Evolutionary conservation across 1,140 invertebrate genomes (phyloP), one percentile per base, ranked within the genome.

Genomic region (Ctenoplectra terminalis): DNA sequence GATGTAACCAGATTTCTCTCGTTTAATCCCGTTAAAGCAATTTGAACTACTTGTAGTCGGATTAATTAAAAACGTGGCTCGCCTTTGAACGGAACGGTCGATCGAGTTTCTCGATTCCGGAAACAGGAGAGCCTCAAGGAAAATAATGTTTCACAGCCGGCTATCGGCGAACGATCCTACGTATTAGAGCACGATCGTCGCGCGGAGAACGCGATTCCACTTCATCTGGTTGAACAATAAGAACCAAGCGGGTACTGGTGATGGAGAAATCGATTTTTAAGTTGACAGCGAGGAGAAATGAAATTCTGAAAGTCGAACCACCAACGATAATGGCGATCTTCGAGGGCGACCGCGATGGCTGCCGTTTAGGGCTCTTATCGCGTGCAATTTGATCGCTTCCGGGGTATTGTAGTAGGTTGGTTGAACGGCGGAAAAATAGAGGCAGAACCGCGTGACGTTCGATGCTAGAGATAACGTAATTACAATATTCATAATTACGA

Each of bases 1-100:
- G n/a, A n/a, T n/a, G 37, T 48, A 58, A 77, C 3, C 1, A 29
- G 40, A 77, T 69, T 56, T 70, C 56, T 43, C 29, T n/a, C n/a
- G 20, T 17, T 58, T 70, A 46, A 77, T n/a, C 26, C 23, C 9
- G 15, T 48, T 73, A 46, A 48, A 26, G 40, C 31, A 50, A 61
- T 46, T 2, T 61, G 54, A n/a, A 20, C 34, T 15, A 50, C 26
- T 26, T 34, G 17, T 37, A 43, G 4, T 34, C 4, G 9, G 31
- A n/a, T 46, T n/a, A n/a, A n/a, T n/a, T n/a, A n/a, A n/a, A n/a
- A n/a, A n/a, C n/a, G n/a, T n/a, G n/a, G n/a, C n/a, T n/a, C n/a
- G n/a, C n/a, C n/a, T n/a, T n/a, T n/a, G n/a, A n/a, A n/a, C n/a
- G n/a, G n/a, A n/a, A n/a, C n/a, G n/a, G n/a, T n/a, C n/a, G n/a